These are phyloP conservation scores for Triplophysa rosa DNA, from an alignment of 2,113 vertebrate species.

Conservation along the genomic window DNA sequence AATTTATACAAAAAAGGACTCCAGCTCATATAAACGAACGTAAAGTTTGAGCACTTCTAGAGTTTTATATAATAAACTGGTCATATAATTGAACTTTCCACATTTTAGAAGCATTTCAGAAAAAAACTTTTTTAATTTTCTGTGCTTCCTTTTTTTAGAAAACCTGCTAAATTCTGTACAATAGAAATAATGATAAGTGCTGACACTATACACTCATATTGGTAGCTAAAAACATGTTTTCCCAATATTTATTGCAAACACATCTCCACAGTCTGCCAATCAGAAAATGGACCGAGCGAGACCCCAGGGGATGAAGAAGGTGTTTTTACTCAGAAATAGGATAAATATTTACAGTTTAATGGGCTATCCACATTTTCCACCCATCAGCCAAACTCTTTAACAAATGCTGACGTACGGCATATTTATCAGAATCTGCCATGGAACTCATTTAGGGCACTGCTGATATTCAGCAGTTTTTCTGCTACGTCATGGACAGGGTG, in stretches of 20 bases:
- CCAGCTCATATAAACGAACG: too few species aligned
- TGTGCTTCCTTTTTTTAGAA: too few species aligned
- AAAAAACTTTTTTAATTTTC: too few species aligned
- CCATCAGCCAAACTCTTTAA: conserved; percentile 24
- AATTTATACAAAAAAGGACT: neutral
- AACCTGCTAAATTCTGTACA: too few species aligned
- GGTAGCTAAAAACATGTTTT: too few species aligned
- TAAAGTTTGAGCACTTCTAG: too few species aligned
- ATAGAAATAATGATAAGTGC: too few species aligned
- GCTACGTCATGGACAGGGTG: neutral
- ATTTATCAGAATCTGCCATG: conserved; percentile 49
- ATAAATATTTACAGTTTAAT: conserved; percentile 53
- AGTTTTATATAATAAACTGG: too few species aligned
- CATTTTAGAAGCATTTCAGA: neutral
- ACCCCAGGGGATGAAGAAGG: neutral
- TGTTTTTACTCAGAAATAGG: conserved; percentile 1
- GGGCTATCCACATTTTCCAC: conserved; percentile 4
- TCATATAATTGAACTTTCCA: neutral
- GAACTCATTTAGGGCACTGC: conserved; percentile 29
- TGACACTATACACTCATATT: too few species aligned
- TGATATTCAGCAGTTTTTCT: conserved; percentile 43
- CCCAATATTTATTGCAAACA: neutral
- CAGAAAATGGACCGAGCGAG: neutral
- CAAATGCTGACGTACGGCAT: conserved; percentile 42
- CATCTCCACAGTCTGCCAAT: conserved; percentile 2